Conservation (phyloP, 2,888 invertebrate species). For the Apoderus coryli region DNA sequence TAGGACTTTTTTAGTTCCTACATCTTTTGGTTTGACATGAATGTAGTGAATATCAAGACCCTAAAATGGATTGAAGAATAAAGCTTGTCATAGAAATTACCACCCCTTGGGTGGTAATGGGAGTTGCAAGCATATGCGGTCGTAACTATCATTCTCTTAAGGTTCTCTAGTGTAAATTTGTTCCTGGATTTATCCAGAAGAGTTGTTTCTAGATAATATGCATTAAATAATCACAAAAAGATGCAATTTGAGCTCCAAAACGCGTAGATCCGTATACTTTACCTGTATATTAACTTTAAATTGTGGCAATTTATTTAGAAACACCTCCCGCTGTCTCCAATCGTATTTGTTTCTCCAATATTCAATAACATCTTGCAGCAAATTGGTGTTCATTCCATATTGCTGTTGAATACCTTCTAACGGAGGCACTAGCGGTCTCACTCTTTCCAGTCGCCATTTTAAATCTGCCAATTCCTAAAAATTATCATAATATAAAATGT, state of each 20-base stretch:
- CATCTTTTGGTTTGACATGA: slow-evolving; percentile 38
- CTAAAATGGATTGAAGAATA: no score
- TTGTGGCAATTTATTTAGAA: slow-evolving; percentile 51
- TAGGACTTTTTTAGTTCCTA: slow-evolving; percentile 31
- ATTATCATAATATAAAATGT: no score
- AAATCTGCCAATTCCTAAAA: slow-evolving; percentile 33
- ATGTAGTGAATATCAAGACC: slow-evolving; percentile 45
- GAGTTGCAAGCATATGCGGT: no score
- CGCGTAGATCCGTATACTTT: not conserved
- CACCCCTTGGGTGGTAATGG: no score
- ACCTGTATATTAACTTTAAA: slow-evolving; percentile 60
- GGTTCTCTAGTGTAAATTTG: no score
- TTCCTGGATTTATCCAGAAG: no score
- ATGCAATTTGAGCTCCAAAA: no score
- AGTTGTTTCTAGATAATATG: no score
- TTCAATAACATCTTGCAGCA: slow-evolving; percentile 48
- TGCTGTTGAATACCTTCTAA: slow-evolving; percentile 54
- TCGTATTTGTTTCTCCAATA: slow-evolving; percentile 64
- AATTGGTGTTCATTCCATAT: slow-evolving; percentile 63
- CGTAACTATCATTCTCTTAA: no score
- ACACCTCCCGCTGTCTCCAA: slow-evolving; percentile 45
- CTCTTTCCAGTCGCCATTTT: slow-evolving; percentile 38
- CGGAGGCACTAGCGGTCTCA: slow-evolving; percentile 33
- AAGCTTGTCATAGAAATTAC: no score
- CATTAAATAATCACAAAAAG: no score